phyloP scores from a whole-genome alignment of 2,113 vertebrate genomes.

The Mungos mungo region DNA sequence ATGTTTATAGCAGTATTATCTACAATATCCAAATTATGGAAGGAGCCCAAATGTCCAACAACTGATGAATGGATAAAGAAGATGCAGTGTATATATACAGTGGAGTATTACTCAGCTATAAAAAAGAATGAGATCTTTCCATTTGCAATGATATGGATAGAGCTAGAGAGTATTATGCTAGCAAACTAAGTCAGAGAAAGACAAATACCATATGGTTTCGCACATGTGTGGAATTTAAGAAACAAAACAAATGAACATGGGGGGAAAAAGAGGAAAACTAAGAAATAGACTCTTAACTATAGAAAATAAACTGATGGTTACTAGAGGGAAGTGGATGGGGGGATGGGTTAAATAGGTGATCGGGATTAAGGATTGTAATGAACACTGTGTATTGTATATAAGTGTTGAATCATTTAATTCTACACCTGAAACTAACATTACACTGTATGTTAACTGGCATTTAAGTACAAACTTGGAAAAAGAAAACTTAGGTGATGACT shows the following conservation, averaged over 20 bases:
- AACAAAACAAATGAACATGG: too few relatives aligned
- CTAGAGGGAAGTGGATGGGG: not conserved
- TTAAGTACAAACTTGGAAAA: not conserved
- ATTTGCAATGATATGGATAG: not conserved
- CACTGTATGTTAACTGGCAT: not conserved
- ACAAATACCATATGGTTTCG: too few relatives aligned
- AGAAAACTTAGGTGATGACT: constrained; percentile 68
- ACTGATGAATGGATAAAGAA: not conserved
- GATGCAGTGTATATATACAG: not conserved
- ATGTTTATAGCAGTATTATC: not conserved
- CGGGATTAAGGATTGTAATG: not conserved
- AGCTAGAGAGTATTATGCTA: not conserved
- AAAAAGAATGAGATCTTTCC: not conserved
- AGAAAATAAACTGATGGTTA: not conserved
- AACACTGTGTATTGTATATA: not conserved
- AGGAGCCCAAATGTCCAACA: not conserved
- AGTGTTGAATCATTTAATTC: not conserved
- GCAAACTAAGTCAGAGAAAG: too few relatives aligned
- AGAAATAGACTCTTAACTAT: not conserved
- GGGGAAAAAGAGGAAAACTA: too few relatives aligned
- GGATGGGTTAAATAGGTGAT: not conserved
- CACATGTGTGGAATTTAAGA: too few relatives aligned
- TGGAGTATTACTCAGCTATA: not conserved
- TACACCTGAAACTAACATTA: not conserved
- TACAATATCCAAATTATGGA: not conserved